phyloP scores from a whole-genome alignment of 2,888 invertebrate genomes.

The Pseudococcus longispinus region DNA sequence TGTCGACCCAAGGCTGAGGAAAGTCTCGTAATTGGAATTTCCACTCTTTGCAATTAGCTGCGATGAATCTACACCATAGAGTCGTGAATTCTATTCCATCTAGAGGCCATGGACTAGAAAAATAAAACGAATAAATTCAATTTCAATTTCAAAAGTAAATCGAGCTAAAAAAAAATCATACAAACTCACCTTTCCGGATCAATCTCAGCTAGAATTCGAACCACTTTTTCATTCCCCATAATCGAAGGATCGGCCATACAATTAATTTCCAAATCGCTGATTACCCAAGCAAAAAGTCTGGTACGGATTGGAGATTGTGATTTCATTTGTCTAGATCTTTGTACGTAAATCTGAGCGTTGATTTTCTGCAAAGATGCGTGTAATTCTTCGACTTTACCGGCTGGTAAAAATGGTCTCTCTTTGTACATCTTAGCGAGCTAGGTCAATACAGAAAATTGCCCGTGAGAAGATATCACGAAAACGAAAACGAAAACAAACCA shows the following conservation, averaged over 20 bases:
- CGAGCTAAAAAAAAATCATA: background rate
- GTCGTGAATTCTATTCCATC: conserved; percentile 88
- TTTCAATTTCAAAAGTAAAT: background rate
- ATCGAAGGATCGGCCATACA: conserved; percentile 87
- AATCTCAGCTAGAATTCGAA: conserved; percentile 77
- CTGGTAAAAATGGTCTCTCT: conserved; percentile 81
- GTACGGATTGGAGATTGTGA: conserved; percentile 72
- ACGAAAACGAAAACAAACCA: background rate
- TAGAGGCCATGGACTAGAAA: conserved; percentile 85
- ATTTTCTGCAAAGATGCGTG: conserved; percentile 85
- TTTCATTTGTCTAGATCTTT: conserved; percentile 80
- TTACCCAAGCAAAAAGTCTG: conserved; percentile 84
- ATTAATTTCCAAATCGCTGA: conserved; percentile 75
- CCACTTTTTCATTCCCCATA: conserved; percentile 81
- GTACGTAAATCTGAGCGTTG: conserved; percentile 95
- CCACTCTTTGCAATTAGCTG: conserved; percentile 83
- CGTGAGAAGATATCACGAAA: background rate
- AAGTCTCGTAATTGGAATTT: conserved; percentile 91
- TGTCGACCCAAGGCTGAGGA: conserved; percentile 88
- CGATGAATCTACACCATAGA: conserved; percentile 90
- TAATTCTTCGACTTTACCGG: conserved; percentile 86
- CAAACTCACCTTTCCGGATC: conserved; percentile 76
- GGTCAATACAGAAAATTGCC: background rate
- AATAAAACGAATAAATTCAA: background rate
- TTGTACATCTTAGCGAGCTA: conserved; percentile 78